Percentiles rank a stretch among this genome's conserved stretches.
Evolutionary conservation across 2,888 invertebrate species (phyloP).

Genomic region (Alcis repandata): DNA sequence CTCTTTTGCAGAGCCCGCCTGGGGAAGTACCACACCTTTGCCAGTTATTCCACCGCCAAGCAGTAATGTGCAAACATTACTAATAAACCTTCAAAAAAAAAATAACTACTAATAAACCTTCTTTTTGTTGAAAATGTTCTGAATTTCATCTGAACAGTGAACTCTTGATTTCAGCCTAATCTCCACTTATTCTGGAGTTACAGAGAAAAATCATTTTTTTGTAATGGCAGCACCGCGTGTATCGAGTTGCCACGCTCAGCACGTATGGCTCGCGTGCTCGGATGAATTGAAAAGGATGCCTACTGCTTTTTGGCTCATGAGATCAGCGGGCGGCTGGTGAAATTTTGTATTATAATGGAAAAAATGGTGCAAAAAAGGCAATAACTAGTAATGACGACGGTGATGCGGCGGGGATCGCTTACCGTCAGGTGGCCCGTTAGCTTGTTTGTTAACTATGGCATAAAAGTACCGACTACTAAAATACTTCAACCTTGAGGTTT

Average conservation of each 20-base stretch:
- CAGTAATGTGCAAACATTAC: too few species aligned
- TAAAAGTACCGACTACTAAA: too few species aligned
- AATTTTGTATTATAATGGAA: slow-evolving; percentile 50
- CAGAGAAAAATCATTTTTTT: not conserved
- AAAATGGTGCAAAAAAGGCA: slow-evolving; percentile 14
- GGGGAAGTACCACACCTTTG: too few species aligned
- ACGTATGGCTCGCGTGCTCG: slow-evolving; percentile 68
- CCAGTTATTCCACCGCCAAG: too few species aligned
- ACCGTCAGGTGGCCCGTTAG: too few species aligned
- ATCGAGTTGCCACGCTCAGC: slow-evolving; percentile 61
- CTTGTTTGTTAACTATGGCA: too few species aligned
- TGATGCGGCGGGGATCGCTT: too few species aligned
- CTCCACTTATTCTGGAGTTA: not conserved
- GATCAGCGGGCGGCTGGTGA: slow-evolving; percentile 48
- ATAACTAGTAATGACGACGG: too few species aligned
- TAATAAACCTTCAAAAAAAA: too few species aligned
- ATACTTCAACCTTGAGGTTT: too few species aligned
- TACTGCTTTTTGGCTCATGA: slow-evolving; percentile 48
- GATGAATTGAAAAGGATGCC: slow-evolving; percentile 67
- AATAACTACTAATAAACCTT: too few species aligned
- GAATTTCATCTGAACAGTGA: not conserved
- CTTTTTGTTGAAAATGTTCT: not conserved
- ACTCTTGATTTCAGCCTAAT: not conserved
- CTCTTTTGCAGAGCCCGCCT: too few species aligned
- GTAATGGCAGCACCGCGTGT: slow-evolving; percentile 15